Percentiles rank a stretch among this genome's conserved stretches.
phyloP scores from a whole-genome alignment of 2,797 vertebrate genomes.

The Betta splendens region DNA sequence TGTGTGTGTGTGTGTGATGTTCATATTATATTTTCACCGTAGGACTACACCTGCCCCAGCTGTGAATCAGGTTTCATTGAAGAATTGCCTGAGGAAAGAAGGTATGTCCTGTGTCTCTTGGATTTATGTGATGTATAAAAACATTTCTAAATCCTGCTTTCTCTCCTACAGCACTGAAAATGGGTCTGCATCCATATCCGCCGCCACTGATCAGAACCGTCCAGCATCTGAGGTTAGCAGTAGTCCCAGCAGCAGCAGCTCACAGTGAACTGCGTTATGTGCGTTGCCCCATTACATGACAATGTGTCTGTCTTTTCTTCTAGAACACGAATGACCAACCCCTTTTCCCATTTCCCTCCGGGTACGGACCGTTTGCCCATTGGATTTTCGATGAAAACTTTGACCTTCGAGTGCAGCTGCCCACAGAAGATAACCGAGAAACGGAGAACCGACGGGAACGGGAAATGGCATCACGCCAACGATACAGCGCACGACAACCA shows the following conservation, averaged over 20 bases:
- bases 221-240: slow-evolving; percentile 87
- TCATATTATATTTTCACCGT: slow-evolving; percentile 1
- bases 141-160: not conserved
- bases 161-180: slow-evolving; percentile 82
- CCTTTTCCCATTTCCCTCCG: slow-evolving; percentile 90
- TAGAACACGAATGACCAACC: slow-evolving; percentile 91
- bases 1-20: not conserved
- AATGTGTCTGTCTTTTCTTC: slow-evolving; percentile 19
- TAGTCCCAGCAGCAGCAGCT: slow-evolving; percentile 12
- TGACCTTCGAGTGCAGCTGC: slow-evolving; percentile 84
- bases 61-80: slow-evolving; percentile 98
- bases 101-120: slow-evolving; percentile 71
- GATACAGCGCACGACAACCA: slow-evolving; percentile 89
- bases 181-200: slow-evolving; percentile 82
- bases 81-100: slow-evolving; percentile 88
- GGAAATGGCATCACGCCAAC: slow-evolving; percentile 90
- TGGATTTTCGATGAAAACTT: slow-evolving; percentile 95
- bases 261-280: not conserved
- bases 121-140: slow-evolving; percentile 6
- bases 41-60: slow-evolving; percentile 95
- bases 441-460: slow-evolving; percentile 89
- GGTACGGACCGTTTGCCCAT: slow-evolving; percentile 91
- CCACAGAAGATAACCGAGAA: slow-evolving; percentile 88
- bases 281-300: slow-evolving; percentile 16
- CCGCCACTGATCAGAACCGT: slow-evolving; percentile 84